A percentile compares a stretch with the other conserved stretches of the same genome.
Evolutionary conservation across 2,888 invertebrate species (phyloP).

Genomic region (Ctena decussata): DNA sequence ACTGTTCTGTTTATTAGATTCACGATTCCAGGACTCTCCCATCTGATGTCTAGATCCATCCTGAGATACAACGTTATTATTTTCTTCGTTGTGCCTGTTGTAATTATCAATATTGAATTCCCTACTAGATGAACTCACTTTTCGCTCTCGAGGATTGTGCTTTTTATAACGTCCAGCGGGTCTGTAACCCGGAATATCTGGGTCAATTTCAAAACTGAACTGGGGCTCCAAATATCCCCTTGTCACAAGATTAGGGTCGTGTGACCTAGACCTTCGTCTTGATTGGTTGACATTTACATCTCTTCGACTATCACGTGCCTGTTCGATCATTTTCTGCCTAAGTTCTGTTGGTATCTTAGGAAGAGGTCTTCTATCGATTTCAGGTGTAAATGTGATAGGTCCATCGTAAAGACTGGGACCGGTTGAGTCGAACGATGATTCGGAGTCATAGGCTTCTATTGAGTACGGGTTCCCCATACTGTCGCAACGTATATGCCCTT

Average conservation of each 20-base stretch:
- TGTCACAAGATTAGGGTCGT: background rate
- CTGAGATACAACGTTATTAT: background rate
- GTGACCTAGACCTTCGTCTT: constrained; percentile 2
- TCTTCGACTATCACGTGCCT: background rate
- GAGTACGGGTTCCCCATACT: background rate
- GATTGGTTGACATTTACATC: background rate
- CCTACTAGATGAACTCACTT: background rate
- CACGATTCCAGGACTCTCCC: background rate
- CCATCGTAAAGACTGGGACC: constrained; percentile 3
- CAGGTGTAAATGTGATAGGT: background rate
- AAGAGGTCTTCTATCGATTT: background rate
- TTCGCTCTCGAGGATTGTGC: background rate
- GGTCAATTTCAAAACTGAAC: background rate
- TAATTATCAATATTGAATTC: constrained; percentile 4
- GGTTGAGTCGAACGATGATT: background rate
- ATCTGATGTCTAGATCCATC: background rate
- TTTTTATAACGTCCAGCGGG: background rate
- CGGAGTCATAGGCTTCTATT: background rate
- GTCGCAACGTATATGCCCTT: background rate
- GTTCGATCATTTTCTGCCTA: background rate
- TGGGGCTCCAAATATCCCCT: background rate
- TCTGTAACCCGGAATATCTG: background rate
- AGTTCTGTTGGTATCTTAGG: background rate
- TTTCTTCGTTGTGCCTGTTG: background rate
- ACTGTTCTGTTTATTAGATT: background rate